Evolutionary conservation across 2,113 vertebrate species (phyloP).

Genomic region (Pomatostomus ruficeps): DNA sequence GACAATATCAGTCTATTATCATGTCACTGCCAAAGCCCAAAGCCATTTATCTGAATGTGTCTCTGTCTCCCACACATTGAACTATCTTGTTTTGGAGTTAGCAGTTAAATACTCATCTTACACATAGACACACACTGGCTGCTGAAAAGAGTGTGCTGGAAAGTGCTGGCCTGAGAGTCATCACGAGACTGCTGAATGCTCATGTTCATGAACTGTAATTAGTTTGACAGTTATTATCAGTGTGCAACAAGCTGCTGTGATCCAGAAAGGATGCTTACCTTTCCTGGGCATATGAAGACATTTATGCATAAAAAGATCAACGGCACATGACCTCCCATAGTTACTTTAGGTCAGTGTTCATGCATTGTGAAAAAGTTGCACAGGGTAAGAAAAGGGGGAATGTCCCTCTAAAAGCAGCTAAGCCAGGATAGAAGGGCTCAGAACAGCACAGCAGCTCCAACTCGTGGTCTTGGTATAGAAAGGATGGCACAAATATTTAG

Average conservation of each 20-base stretch:
- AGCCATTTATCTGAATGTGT: background rate
- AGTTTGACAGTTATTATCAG: background rate
- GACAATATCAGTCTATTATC: background rate
- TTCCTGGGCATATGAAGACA: background rate
- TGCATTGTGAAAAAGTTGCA: background rate
- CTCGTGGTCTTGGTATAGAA: background rate
- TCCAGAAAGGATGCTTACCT: background rate
- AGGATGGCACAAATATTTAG: background rate
- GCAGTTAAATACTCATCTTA: background rate
- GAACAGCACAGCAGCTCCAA: background rate
- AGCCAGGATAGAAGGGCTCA: background rate
- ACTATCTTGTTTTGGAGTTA: background rate
- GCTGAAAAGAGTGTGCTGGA: background rate
- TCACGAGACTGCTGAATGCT: background rate
- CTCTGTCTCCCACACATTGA: background rate
- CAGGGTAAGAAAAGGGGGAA: background rate
- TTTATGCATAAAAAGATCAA: background rate
- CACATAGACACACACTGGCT: background rate
- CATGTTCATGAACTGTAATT: background rate
- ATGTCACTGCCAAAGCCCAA: background rate
- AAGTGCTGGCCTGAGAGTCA: background rate
- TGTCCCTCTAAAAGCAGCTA: background rate
- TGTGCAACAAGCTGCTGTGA: background rate
- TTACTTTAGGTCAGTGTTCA: background rate
- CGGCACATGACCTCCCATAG: background rate